Conservation (phyloP, 64 coral and sea anemone species). For the Cladopsammia gracilis region DNA sequence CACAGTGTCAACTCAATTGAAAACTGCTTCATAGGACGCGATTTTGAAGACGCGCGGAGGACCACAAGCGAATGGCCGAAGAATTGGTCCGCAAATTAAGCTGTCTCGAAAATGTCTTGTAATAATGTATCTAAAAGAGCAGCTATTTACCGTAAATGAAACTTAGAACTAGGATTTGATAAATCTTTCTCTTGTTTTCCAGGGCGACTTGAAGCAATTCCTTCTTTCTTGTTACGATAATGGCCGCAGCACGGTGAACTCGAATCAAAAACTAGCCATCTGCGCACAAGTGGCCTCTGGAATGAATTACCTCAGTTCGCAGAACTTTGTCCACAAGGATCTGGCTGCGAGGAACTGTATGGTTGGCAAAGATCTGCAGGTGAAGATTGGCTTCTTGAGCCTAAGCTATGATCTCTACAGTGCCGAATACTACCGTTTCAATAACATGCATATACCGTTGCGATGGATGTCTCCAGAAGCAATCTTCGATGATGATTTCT, state of each 20-base stretch:
- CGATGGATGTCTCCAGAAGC: constrained; percentile 98
- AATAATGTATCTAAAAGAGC: too few species aligned
- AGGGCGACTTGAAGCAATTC: constrained; percentile 98
- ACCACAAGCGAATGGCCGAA: too few species aligned
- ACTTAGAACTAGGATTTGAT: too few species aligned
- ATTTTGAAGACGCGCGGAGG: too few species aligned
- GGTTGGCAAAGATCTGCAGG: constrained; percentile 82
- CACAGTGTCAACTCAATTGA: too few species aligned
- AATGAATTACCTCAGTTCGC: constrained; percentile 85
- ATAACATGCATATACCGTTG: constrained; percentile 90
- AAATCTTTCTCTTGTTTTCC: neutral
- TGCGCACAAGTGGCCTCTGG: constrained; percentile 85
- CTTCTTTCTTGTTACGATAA: constrained; percentile 91
- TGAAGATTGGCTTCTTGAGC: constrained; percentile 94
- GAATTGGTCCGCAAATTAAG: too few species aligned
- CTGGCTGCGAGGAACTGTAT: constrained; percentile 96
- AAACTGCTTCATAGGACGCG: too few species aligned
- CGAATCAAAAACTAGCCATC: constrained; percentile 87
- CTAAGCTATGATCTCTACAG: constrained; percentile 92
- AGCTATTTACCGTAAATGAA: too few species aligned
- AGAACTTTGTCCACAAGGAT: constrained; percentile 90
- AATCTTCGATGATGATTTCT: constrained; percentile 90
- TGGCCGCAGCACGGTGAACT: constrained; percentile 81
- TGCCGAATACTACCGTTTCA: constrained; percentile 87
- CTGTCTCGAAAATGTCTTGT: too few species aligned